phyloP scores from a whole-genome alignment of 2,113 vertebrate genomes.

The Chinchilla lanigera region DNA sequence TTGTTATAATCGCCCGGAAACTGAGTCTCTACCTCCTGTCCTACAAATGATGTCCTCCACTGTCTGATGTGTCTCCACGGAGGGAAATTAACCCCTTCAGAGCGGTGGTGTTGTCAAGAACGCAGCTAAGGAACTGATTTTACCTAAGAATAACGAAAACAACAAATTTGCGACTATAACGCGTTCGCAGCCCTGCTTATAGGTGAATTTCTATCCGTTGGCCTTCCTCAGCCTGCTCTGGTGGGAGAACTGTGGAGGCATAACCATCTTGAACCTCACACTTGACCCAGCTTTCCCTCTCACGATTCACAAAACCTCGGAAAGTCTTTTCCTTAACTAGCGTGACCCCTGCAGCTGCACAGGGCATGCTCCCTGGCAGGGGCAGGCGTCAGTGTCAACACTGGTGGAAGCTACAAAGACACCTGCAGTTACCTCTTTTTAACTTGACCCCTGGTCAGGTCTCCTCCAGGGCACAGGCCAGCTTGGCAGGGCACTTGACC shows the following conservation, averaged over 20 bases:
- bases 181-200: neutral
- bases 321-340: neutral
- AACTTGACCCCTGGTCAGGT: constrained; percentile 8
- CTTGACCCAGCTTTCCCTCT: neutral
- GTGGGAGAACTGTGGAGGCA: neutral
- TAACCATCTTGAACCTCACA: neutral
- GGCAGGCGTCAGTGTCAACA: neutral
- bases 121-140: neutral
- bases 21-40: neutral
- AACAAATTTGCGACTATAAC: neutral
- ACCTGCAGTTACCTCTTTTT: neutral
- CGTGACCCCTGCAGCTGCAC: neutral
- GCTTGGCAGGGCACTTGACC: too few relatives aligned
- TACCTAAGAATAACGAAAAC: neutral
- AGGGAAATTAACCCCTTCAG: neutral
- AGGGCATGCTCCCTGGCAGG: neutral
- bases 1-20: neutral
- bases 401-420: constrained; percentile 5
- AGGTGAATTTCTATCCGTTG: neutral
- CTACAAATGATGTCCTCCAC: neutral
- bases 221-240: neutral
- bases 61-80: neutral
- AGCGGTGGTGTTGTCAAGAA: neutral
- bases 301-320: neutral
- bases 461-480: neutral